Evolutionary conservation across 2,797 vertebrate genomes (phyloP), one percentile per base, ranked within the genome.

Genomic region (Clamator glandarius): DNA sequence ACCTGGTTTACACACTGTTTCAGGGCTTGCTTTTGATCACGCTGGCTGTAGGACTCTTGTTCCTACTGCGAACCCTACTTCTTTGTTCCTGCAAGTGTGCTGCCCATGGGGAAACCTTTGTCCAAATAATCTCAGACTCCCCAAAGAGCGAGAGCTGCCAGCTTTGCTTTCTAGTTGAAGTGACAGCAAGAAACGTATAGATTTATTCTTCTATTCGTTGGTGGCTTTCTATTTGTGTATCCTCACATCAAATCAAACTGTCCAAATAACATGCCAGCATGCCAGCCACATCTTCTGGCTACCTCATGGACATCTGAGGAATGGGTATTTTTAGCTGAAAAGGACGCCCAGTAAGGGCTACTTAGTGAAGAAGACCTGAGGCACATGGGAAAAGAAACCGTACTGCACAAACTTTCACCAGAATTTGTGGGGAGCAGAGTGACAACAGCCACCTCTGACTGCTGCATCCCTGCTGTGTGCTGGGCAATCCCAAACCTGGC

Each of bases 41-140:
- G 0, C 29, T 31, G 87, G 83, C 93, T 92, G 89, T 55, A 89
- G 95, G 93, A 95, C 79, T 69, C 81, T 76, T 61, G 78, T 85
- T 90, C 42, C 1, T 51, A 29, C 90, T 80, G 78, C 59, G 90
- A 96, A 87, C 75, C 68, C 89, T 55, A 16, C 61, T 73, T 39
- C 90, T 96, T 93, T 92, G 87, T 87, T 95, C 84, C 92, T 87
- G 72, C 15, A 21, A 79, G 63, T 25, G 54, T 74, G 94, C 84
- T 83, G 55, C 89, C 92, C 78, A 5, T 7, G 20, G 89, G 92
- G 90, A 89, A 93, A 87, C 72, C 76, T 94, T 93, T 93, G 94
- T 94, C 93, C 81, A 83, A 94, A 95, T 57, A 87, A 82, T 70
- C 88, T 77, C 88, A 39, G 73, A 48, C 73, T 94, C 93, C 90